A percentile compares a stretch with the other conserved stretches of the same genome.
Evolutionary conservation across 2,888 invertebrate species (phyloP).

Genomic region (Anoncus sp.): DNA sequence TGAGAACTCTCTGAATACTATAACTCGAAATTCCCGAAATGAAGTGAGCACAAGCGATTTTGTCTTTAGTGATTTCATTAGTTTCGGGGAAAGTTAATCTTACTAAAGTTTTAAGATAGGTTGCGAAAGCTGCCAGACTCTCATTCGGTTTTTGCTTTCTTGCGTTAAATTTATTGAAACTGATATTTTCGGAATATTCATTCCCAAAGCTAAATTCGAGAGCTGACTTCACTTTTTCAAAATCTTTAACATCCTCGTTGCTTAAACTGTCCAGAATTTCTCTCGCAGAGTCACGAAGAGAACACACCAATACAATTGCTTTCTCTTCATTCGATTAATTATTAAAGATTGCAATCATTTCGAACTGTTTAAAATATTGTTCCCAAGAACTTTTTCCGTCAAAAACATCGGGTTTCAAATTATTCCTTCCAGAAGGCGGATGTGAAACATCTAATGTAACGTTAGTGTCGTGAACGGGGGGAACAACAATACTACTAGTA

Average conservation of each 20-base stretch:
- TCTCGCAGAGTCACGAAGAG: too few relatives aligned
- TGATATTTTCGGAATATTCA: too few relatives aligned
- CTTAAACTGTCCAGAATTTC: conserved; percentile 12
- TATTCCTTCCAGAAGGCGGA: too few relatives aligned
- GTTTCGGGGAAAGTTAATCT: not conserved
- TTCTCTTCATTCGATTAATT: conserved; percentile 18
- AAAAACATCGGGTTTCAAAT: conserved; percentile 5
- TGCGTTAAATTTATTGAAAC: conserved; percentile 3
- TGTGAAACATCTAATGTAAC: too few relatives aligned
- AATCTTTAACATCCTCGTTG: not conserved
- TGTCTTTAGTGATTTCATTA: not conserved
- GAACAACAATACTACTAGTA: too few relatives aligned
- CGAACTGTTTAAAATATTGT: too few relatives aligned
- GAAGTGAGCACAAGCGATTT: conserved; percentile 14
- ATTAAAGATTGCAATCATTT: too few relatives aligned
- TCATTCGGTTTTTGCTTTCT: conserved; percentile 27
- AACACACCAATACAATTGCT: not conserved
- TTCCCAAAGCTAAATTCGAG: conserved; percentile 9
- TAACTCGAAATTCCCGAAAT: conserved; percentile 7
- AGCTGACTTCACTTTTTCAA: conserved; percentile 13
- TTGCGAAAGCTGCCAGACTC: conserved; percentile 5
- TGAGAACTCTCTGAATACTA: not conserved
- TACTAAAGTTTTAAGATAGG: not conserved
- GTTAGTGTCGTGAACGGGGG: too few relatives aligned
- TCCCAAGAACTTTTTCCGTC: conserved; percentile 11